These are phyloP conservation scores for Anthopleura sola DNA, from an alignment of 64 coral and sea anemone species.

Conservation along the genomic window DNA sequence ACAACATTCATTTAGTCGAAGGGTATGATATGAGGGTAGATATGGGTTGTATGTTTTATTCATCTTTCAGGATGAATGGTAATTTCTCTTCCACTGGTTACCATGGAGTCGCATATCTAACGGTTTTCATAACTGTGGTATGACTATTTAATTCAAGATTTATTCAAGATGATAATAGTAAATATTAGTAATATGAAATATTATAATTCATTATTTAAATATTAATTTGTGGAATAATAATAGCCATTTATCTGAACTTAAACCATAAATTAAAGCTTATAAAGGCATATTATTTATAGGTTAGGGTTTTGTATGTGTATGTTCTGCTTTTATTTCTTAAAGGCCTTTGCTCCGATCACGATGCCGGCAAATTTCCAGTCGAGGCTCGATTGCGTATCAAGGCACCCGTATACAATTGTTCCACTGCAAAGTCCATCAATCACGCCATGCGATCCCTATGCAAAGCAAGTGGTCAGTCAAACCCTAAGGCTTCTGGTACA, in stretches of 20 bases:
- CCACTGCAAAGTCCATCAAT: neutral
- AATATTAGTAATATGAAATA: too few relatives aligned
- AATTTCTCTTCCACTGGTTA: neutral
- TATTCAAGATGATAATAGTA: too few relatives aligned
- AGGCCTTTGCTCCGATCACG: neutral
- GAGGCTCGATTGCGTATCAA: neutral
- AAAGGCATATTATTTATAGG: neutral
- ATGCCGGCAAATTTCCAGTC: neutral
- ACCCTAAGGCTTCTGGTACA: neutral
- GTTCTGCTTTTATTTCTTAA: neutral
- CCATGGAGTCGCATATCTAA: neutral
- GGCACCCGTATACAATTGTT: neutral
- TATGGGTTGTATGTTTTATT: constrained; percentile 9
- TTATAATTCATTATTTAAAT: too few relatives aligned
- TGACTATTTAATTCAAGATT: neutral
- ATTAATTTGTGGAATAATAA: neutral
- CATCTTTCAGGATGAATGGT: constrained; percentile 18
- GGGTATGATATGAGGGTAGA: neutral
- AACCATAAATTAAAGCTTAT: neutral
- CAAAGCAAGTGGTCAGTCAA: neutral
- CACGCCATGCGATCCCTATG: neutral
- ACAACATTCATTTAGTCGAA: neutral
- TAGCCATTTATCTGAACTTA: neutral
- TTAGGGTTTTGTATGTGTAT: neutral
- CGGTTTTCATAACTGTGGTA: neutral